Evolutionary conservation across 2,888 invertebrate genomes (phyloP).

Genomic region (Himalopsyche tibetana): DNA sequence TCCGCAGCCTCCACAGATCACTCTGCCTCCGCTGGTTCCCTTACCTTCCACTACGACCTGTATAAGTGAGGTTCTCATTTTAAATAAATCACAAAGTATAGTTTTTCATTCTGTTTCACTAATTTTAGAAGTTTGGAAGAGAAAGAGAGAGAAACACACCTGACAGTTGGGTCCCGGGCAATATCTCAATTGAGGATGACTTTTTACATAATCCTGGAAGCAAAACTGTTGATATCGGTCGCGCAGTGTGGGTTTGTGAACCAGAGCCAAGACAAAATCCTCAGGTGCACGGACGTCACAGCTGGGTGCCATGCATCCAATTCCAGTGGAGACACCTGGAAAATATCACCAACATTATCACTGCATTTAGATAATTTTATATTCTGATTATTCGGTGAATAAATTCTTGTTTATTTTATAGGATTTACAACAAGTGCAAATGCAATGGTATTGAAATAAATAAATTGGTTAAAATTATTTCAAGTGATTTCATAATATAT

Average conservation of each 20-base stretch:
- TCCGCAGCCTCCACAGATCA: constrained; percentile 92
- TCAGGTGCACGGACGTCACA: constrained; percentile 97
- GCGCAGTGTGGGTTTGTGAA: constrained; percentile 88
- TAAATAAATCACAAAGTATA: background rate
- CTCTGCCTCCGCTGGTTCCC: constrained; percentile 89
- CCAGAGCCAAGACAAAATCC: constrained; percentile 93
- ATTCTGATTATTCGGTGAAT: background rate
- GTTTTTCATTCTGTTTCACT: background rate
- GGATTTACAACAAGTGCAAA: too few species aligned
- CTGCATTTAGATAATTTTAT: background rate
- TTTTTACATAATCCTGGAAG: constrained; percentile 96
- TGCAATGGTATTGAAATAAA: too few species aligned
- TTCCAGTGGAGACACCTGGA: constrained; percentile 85
- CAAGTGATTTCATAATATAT: too few species aligned
- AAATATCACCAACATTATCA: constrained; percentile 41
- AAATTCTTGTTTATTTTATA: too few species aligned
- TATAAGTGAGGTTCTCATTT: background rate
- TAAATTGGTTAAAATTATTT: too few species aligned
- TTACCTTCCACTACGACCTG: constrained; percentile 89
- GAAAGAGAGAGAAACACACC: constrained; percentile 69
- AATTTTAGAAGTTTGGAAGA: background rate
- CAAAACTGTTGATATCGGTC: constrained; percentile 97
- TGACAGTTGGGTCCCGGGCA: constrained; percentile 98
- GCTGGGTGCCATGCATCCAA: constrained; percentile 97
- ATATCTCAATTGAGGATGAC: constrained; percentile 92